Base-by-base conservation (phyloP, 2,888 invertebrate species). In the Callimorpha dominula region DNA sequence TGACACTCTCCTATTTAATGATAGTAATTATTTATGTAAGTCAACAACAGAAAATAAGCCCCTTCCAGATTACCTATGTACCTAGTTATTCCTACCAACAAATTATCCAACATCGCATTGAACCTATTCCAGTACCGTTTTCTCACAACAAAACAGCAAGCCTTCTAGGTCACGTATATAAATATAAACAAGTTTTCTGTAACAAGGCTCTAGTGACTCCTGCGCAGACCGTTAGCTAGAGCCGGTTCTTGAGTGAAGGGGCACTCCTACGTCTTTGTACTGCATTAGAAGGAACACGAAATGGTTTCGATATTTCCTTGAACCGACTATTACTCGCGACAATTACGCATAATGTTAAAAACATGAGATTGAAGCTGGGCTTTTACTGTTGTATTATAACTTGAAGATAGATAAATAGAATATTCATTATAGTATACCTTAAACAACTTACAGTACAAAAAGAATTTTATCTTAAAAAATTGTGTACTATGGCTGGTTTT, bases 151-250 rank as follows among this genome's bases (percentile, higher is more conserved):
- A 71, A 43, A 71, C 50, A 71, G 60, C 66, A 20, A 65, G 31
- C 72, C 72, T 79, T 82, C 74, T 82, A 69, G 81, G 81, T 78
- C 81, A 83, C 74, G 67, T 80, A 65, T 71, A 65, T 57, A 63
- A 15, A 72, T 72, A 68, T 52, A 76, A 83, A 82, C 84, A 31
- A 72, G 83, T 82, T 79, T 42, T 46, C 72, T 77, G 65, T 75
- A 75, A 83, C 81, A 83, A 78, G 83, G 75, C 79, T 75, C 72
- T 76, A 72, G 70, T 81, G 72, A 79, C 77, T 81, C 81, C 81
- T 82, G 82, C 72, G 81, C 75, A 71, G 50, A 82, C 81, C 81
- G 81, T 82, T 82, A 82, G 60, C 0, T 46, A 71, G 65, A 81
- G 81, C 81, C 81, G 81, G 81, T 82, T 81, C 31, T 62, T 63